Base-by-base conservation (phyloP, 2,888 invertebrate species). In the Thera obeliscata region DNA sequence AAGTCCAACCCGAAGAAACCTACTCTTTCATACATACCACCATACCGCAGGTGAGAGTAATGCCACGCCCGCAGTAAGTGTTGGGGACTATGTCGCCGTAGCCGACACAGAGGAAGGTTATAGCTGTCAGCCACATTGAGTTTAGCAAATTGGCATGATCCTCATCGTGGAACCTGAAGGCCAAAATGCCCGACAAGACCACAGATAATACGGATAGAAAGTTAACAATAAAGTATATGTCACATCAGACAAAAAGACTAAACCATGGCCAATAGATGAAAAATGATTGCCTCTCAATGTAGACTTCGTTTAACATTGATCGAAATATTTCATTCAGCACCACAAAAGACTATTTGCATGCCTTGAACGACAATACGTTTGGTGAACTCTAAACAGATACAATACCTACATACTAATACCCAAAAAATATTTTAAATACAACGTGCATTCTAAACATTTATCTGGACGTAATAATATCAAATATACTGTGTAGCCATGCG, bases 51-150 rank as follows among this genome's bases (percentile, higher is more conserved):
- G 98, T 97, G 91, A 99, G 98, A 85, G 99, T 99, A 90, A 99
- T 99, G 87, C 98, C 98, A 89, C 99, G 96, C 87, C 99, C 99
- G 95, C 99, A 99, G 95, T 99, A 99, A 78, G 99, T 99, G 95
- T 99, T 99, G 89, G 99, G 99, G 87, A 99, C 99, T 88, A 99
- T 98, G 95, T 99, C 99, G 82, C 99, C 99, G 94, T 99, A 99
- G 90, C 99, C 99, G 86, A 99, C 99, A 95, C 99, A 99, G 89
- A 99, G 97, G 95, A 99, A 99, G 85, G 99, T 99, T 93, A 99
- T 99, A 93, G 99, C 99, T 89, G 99, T 99, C 95, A 99, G 96
- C 99, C 99, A 99, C 98, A 99, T 98, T 90, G 99, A 98, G 95
- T 99, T 99, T 94, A 98, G 96, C 91, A 99, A 97, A 95, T 99